A percentile compares a stretch with the other conserved stretches of the same genome.
phyloP scores from a whole-genome alignment of 2,113 vertebrate genomes.

The Paratilapia polleni region DNA sequence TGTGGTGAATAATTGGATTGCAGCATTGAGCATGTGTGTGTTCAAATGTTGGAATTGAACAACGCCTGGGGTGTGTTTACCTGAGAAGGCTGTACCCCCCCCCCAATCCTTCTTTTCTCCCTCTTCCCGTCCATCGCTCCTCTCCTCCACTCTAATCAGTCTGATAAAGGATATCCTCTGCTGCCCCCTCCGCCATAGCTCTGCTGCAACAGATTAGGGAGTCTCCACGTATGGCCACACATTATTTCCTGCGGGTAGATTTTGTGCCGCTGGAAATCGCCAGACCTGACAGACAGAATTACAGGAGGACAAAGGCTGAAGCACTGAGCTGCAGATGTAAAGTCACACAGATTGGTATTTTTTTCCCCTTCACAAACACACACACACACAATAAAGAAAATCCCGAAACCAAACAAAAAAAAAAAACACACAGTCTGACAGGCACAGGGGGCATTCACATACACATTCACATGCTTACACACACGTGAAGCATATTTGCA shows the following conservation, averaged over 20 bases:
- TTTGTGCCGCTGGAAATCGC: constrained; percentile 11
- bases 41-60: constrained; percentile 71
- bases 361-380: not conserved
- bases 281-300: constrained; percentile 33
- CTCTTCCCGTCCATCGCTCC: constrained; percentile 31
- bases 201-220: constrained; percentile 28
- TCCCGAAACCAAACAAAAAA: not conserved
- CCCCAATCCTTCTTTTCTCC: constrained; percentile 50
- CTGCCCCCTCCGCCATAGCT: constrained; percentile 40
- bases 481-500: not conserved
- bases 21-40: constrained; percentile 57
- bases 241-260: constrained; percentile 23
- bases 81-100: constrained; percentile 44
- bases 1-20: constrained; percentile 76
- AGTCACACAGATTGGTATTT: not conserved
- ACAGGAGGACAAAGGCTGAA: constrained; percentile 33
- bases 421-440: not conserved
- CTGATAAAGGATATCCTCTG: constrained; percentile 64
- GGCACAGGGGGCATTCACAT: not conserved
- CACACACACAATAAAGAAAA: not conserved
- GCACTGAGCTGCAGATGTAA: not conserved
- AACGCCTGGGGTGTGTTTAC: constrained; percentile 75
- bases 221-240: constrained; percentile 45
- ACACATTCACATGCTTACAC: not conserved
- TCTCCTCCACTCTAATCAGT: constrained; percentile 60